A percentile compares a stretch with the other conserved stretches of the same genome.
Evolutionary conservation across 1,140 invertebrate species (phyloP).

Genomic region (Leptinotarsa defecta): DNA sequence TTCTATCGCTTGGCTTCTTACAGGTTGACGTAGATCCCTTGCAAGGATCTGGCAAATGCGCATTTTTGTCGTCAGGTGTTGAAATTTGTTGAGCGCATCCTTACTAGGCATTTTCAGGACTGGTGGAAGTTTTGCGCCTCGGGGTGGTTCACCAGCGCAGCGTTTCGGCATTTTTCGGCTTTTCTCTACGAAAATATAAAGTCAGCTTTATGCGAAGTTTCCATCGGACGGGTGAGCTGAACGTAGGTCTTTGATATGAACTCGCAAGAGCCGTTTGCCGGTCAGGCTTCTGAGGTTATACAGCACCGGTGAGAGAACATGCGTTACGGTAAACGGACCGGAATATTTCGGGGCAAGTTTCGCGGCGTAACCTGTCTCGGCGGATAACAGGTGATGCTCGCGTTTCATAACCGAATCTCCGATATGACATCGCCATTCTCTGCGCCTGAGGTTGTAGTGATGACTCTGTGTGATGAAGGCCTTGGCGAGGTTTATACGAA

Average conservation of each 20-base stretch:
- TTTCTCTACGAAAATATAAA: no score
- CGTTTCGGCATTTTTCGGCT: no score
- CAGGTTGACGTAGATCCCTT: no score
- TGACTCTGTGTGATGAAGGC: conserved; percentile 18
- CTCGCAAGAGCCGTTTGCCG: background rate
- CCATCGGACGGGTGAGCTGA: background rate
- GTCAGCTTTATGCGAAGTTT: no score
- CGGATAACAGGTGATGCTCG: no score
- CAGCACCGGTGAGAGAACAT: conserved; percentile 21
- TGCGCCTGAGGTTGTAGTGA: conserved; percentile 29
- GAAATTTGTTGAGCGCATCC: no score
- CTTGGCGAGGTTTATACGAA: conserved; percentile 8
- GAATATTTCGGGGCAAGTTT: conserved; percentile 39
- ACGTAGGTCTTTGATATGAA: conserved; percentile 3
- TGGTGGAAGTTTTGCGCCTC: no score
- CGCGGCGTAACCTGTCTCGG: conserved; percentile 21
- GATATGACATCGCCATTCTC: conserved; percentile 26
- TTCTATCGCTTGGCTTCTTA: no score
- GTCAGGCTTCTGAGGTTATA: conserved; percentile 18
- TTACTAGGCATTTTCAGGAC: no score
- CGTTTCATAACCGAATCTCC: conserved; percentile 34
- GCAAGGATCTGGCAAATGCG: no score
- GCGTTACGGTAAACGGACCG: conserved; percentile 30
- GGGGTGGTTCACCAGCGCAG: no score
- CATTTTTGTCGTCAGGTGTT: no score